Conservation (phyloP, 2,113 vertebrate genomes). For the Riparia riparia region DNA sequence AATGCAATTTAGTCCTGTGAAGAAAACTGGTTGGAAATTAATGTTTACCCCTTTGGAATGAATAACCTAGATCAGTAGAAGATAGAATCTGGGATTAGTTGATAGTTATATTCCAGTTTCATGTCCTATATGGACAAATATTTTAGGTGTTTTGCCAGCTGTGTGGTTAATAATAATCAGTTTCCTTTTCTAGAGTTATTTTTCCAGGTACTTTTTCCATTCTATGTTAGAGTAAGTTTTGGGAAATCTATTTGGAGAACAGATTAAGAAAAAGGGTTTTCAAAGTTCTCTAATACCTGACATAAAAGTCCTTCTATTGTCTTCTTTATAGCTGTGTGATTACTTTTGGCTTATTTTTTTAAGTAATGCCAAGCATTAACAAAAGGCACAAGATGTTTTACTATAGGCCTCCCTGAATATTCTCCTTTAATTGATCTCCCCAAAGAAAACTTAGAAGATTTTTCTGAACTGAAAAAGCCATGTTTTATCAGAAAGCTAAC, state of each 20-base stretch:
- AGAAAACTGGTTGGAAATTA: not conserved
- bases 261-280: not conserved
- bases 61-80: not conserved
- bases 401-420: not conserved
- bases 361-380: not conserved
- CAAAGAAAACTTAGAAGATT: not conserved
- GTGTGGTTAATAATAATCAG: not conserved
- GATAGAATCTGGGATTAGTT: not conserved
- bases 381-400: not conserved
- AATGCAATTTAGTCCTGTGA: not conserved
- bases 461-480: not conserved
- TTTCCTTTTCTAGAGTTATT: not conserved
- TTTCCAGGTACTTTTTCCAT: not conserved
- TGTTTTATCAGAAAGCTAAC: not conserved
- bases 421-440: not conserved
- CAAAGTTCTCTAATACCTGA: not conserved
- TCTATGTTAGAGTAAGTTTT: not conserved
- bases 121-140: not conserved
- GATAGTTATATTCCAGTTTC: not conserved
- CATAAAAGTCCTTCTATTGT: not conserved
- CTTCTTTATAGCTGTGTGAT: not conserved
- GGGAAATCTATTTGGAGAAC: not conserved
- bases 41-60: not conserved
- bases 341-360: not conserved
- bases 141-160: not conserved